Evolutionary conservation across 2,797 vertebrate genomes (phyloP).

Genomic region (Neopelma chrysocephalum): DNA sequence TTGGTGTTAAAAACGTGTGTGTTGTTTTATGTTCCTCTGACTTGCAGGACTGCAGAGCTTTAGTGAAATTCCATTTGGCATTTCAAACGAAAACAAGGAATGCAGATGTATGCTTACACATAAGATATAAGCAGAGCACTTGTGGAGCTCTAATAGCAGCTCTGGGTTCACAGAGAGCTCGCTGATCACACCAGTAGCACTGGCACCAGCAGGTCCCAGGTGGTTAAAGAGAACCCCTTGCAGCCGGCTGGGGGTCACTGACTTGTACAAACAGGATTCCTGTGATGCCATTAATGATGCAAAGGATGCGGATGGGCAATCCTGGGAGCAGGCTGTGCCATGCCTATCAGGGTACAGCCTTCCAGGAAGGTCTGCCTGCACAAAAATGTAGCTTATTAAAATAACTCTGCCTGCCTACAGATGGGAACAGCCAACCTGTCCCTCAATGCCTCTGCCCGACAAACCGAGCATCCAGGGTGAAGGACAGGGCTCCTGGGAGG

Average conservation of each 20-base stretch:
- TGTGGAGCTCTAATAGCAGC: neutral
- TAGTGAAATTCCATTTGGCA: neutral
- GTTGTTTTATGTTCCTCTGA: neutral
- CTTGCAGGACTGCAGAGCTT: neutral
- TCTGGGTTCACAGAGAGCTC: neutral
- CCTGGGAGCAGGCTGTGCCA: fast-evolving
- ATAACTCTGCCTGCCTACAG: neutral
- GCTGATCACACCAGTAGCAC: neutral
- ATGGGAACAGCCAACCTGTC: neutral
- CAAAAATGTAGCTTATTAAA: neutral
- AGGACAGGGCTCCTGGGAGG: neutral
- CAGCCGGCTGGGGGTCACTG: neutral
- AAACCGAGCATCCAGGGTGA: neutral
- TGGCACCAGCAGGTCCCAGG: neutral
- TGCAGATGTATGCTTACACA: neutral
- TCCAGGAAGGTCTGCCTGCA: neutral
- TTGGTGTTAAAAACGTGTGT: neutral
- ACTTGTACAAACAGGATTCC: fast-evolving
- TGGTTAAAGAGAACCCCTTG: fast-evolving
- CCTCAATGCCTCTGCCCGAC: neutral
- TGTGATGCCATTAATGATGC: neutral
- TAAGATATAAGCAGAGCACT: neutral
- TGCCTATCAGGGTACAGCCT: neutral
- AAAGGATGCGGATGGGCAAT: neutral
- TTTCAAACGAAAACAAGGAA: neutral